Percentiles rank a stretch among this genome's conserved stretches.
phyloP scores from a whole-genome alignment of 2,797 vertebrate genomes.

The Stomatorhinus walkeri region DNA sequence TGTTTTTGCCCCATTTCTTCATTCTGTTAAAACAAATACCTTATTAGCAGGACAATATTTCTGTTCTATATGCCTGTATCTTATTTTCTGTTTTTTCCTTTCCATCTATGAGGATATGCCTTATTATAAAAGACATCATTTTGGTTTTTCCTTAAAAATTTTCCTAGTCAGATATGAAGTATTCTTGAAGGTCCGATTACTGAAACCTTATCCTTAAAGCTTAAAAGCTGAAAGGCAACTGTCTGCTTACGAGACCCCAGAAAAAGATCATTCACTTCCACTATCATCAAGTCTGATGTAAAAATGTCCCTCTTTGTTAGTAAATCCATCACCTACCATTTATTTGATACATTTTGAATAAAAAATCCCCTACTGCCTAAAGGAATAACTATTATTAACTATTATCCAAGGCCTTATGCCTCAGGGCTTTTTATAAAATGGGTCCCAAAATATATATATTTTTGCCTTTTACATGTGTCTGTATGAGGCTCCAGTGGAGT shows the following conservation, averaged over 20 bases:
- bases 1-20: background rate
- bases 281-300: conserved; percentile 2
- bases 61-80: background rate
- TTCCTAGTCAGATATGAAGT: background rate
- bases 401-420: conserved; percentile 10
- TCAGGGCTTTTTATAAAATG: background rate
- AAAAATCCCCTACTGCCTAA: conserved; percentile 12
- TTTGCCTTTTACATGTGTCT: background rate
- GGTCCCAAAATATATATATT: background rate
- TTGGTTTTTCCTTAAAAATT: background rate
- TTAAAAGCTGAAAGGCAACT: background rate
- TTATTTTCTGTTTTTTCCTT: background rate
- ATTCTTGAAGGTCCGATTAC: background rate
- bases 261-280: background rate
- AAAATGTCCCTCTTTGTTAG: background rate
- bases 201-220: background rate
- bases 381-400: conserved; percentile 12
- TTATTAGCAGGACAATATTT: background rate
- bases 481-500: background rate
- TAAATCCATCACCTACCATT: conserved; percentile 2
- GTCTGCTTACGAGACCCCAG: background rate
- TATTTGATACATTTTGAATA: conserved; percentile 15
- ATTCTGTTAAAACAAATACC: background rate
- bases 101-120: background rate
- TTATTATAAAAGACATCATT: background rate